Evolutionary conservation across 1,140 invertebrate species (phyloP), one percentile per base, ranked within the genome.

Genomic region (Trichonephila clavata): DNA sequence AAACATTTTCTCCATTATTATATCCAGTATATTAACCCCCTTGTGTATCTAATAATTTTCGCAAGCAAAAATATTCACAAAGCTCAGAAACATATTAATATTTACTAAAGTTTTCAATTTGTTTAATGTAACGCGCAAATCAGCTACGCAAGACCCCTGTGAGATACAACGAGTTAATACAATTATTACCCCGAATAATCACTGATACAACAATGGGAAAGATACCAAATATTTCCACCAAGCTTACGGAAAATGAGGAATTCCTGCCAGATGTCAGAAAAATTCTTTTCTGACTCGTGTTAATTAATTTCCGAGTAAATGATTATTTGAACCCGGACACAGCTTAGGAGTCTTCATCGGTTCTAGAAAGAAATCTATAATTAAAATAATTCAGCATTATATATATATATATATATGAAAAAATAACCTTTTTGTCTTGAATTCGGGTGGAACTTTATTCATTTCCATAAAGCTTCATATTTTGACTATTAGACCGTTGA

Each of bases 291-390:
- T 60, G 50, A 84, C 81, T 60, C 24, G 24, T 84, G 59, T 84
- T 84, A 84, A 84, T 84, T 84, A 84, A 84, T 84, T 84, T 84
- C 21, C 43, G 57, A 84, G 81, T 27, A 84, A 84, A 60, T 60
- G 50, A 77, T 84, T 84, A 84, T 84, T 84, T 32, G 68, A 77
- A 77, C 50, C 50, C 5, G 43, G 43, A 43, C 57, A 57, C 59
- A 84, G 43, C 59, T 59, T 43, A 18, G 20, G 21, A 43, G 50
- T 84, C 21, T 84, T 0, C 14, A 21, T 43, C 39, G 8, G 8
- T 21, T 24, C 20, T 2, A 84, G 13, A 8, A 5, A n/a, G 24
- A 21, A 84, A 84, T 27, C 21, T 7, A 84, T 84, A 84, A 59
- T 59, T 84, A 84, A 84, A 84, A 60, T 84, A 21, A 60, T 20